Base-by-base conservation (phyloP, 2,113 vertebrate species). In the Plecturocebus donacophilus region DNA sequence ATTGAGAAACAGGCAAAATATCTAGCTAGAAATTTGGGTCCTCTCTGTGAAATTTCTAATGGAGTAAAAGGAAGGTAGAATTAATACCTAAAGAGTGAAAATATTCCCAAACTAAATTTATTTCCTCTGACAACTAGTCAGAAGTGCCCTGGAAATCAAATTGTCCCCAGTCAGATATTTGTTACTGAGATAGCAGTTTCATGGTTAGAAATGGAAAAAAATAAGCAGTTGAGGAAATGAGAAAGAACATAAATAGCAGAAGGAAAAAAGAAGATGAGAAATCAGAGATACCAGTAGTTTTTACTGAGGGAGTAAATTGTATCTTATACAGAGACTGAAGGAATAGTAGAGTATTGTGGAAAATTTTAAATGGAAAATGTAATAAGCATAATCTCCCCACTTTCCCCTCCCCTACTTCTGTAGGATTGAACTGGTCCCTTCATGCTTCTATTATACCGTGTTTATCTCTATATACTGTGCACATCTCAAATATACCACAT, bases 201-300 rank as follows among this genome's bases (percentile, higher is more conserved):
- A 32, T 83, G 68, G n/a, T 94, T 94, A 90, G 30, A 94, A 88
- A 54, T 49, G 47, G 19, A 94, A 68, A 91, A 91, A 75, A 47
- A 94, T 25, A 75, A 64, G 52, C 14, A 87, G 2, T 32, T 61
- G 32, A 88, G 45, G 40, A 56, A 94, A 93, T 35, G 8, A 2
- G 45, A 77, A 86, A 58, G 77, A 88, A 56, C 66, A 64, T 38
- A 84, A 45, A 83, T 5, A 64, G 21, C 35, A 49, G 21, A 86
- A 38, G 0, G 52, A 38, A 88, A 88, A 91, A 90, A 54, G 11
- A 32, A 0, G 14, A 76, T 68, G 16, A 66, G 19, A 92, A 40
- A 54, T 84, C 13, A 32, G 25, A 90, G 13, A 56, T 61, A 35
- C 0, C 61, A 45, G 30, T 85, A 71, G 27, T 42, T 80, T 81